Evolutionary conservation across 2,113 vertebrate species (phyloP).

Genomic region (Leiothrix lutea): DNA sequence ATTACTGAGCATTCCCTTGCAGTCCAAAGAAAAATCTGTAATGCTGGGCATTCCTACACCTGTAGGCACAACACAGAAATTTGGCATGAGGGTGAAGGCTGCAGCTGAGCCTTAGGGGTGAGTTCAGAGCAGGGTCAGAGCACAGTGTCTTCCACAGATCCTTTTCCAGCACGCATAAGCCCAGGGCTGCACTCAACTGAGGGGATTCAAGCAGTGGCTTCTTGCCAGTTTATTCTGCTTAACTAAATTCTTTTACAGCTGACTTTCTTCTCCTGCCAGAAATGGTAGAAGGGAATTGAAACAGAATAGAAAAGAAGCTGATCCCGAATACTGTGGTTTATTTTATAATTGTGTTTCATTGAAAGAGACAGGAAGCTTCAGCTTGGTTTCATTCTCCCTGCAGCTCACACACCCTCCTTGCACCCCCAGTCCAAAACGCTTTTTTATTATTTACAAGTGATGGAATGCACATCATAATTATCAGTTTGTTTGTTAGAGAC

Average conservation of each 20-base stretch:
- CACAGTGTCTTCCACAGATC: accelerated
- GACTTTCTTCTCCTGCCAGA: neutral
- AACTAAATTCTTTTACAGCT: neutral
- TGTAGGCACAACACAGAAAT: neutral
- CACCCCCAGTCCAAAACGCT: neutral
- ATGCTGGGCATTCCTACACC: neutral
- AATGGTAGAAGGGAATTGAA: neutral
- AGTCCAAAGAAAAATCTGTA: neutral
- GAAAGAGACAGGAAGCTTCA: neutral
- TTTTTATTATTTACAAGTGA: neutral
- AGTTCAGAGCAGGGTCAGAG: neutral
- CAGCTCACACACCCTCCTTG: accelerated
- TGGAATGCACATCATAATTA: neutral
- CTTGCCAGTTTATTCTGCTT: neutral
- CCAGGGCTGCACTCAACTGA: neutral
- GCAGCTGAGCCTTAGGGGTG: neutral
- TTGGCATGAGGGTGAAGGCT: neutral
- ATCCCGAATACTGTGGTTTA: neutral
- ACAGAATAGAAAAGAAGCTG: neutral
- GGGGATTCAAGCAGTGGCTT: neutral
- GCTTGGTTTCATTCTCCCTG: neutral
- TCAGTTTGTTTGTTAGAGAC: neutral
- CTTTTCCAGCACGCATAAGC: neutral
- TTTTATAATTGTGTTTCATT: neutral
- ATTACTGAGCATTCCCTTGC: neutral